These are phyloP conservation scores for Halcyon malimbica DNA, from an alignment of 2,113 vertebrate genomes.

Conservation along the genomic window DNA sequence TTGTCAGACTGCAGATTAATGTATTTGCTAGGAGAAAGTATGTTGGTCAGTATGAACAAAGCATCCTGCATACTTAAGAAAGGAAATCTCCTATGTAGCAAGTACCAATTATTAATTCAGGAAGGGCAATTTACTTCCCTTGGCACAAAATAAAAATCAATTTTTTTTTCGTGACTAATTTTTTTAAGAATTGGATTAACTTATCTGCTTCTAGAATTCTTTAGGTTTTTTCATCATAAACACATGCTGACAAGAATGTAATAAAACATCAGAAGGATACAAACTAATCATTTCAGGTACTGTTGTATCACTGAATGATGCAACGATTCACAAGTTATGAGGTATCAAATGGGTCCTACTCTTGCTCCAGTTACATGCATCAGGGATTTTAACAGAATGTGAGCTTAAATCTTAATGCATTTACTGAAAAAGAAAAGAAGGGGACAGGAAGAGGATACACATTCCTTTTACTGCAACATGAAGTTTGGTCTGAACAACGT, in stretches of 20 bases:
- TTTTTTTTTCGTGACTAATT: not conserved
- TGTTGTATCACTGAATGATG: not conserved
- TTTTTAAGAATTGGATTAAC: not conserved
- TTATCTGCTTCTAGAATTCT: not conserved
- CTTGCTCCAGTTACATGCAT: not conserved
- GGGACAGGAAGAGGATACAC: not conserved
- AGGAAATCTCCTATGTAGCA: not conserved
- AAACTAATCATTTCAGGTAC: not conserved
- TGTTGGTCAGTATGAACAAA: not conserved
- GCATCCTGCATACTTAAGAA: not conserved
- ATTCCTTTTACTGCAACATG: not conserved
- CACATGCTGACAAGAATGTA: not conserved
- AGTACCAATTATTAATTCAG: not conserved
- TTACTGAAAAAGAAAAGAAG: not conserved
- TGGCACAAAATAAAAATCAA: not conserved
- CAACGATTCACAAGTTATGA: not conserved
- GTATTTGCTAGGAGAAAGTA: not conserved
- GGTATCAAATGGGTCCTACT: rapidly evolving
- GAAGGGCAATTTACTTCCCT: not conserved
- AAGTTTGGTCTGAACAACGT: not conserved
- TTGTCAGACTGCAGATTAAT: not conserved
- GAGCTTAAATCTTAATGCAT: not conserved
- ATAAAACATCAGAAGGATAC: not conserved
- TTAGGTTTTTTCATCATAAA: not conserved
- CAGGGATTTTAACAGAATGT: not conserved